phyloP scores from a whole-genome alignment of 1,140 invertebrate species.

The Aporrectodea caliginosa region DNA sequence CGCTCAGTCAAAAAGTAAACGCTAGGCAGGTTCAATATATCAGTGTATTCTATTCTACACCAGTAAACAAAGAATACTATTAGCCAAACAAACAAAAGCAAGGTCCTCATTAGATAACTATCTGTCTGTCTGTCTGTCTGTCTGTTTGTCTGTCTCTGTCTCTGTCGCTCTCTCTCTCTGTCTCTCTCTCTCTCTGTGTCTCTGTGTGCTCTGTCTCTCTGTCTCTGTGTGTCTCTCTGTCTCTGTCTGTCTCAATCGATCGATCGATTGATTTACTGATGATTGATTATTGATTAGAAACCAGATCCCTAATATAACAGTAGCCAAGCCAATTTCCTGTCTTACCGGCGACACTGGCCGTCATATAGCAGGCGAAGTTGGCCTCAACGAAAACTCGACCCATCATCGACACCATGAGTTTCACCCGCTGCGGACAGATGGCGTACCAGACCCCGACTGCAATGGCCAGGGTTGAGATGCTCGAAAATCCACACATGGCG shows the following conservation, averaged over 20 bases:
- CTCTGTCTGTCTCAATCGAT: neutral
- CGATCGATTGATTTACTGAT: no score
- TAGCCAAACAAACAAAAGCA: no score
- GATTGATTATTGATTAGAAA: no score
- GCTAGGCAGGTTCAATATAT: no score
- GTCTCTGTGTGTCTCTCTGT: neutral
- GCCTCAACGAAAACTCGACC: conserved; percentile 60
- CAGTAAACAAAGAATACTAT: no score
- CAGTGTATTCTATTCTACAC: no score
- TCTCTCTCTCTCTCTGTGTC: neutral
- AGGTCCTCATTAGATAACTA: no score
- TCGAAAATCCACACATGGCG: conserved; percentile 89
- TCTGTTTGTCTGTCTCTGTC: neutral
- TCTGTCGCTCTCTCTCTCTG: neutral
- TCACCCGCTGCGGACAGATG: conserved; percentile 71
- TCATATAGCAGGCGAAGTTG: conserved; percentile 80
- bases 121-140: no score
- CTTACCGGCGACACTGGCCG: conserved; percentile 82
- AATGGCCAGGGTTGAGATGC: conserved; percentile 82
- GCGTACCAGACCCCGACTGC: conserved; percentile 72
- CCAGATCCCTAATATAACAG: no score
- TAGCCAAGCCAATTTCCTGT: no score
- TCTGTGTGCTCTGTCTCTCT: neutral
- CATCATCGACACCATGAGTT: conserved; percentile 62
- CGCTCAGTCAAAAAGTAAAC: no score